Conservation (phyloP, 2,113 vertebrate genomes). For the Stegastes partitus region DNA sequence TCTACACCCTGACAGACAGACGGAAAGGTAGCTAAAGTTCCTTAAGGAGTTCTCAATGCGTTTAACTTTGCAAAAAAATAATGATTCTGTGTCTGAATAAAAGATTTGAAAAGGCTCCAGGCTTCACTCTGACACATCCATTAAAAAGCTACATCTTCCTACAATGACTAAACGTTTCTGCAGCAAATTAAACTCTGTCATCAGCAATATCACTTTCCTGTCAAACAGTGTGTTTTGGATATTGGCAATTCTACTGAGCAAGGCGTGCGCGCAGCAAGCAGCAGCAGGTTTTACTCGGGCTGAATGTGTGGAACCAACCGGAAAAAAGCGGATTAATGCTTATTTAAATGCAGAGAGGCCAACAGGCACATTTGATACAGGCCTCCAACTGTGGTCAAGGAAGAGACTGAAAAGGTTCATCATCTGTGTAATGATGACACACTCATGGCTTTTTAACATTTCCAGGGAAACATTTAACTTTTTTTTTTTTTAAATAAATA, state of each 20-base stretch:
- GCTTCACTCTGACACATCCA: constrained; percentile 42
- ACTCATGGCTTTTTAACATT: too few relatives aligned
- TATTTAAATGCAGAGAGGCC: too few relatives aligned
- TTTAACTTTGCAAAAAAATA: neutral
- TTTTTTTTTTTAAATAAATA: too few relatives aligned
- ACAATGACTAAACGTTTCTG: constrained; percentile 16
- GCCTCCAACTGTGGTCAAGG: too few relatives aligned
- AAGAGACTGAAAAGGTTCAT: too few relatives aligned
- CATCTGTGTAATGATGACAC: too few relatives aligned
- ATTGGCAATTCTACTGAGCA: too few relatives aligned
- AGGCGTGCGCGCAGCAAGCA: too few relatives aligned
- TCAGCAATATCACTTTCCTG: neutral
- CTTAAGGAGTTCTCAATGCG: too few relatives aligned
- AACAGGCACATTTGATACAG: too few relatives aligned
- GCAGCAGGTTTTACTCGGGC: too few relatives aligned
- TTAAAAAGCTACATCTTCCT: constrained; percentile 32
- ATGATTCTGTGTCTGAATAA: constrained; percentile 14
- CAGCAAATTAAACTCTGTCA: constrained; percentile 21
- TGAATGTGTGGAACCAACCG: neutral
- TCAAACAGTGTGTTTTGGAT: neutral
- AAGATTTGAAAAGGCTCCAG: neutral
- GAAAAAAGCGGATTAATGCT: neutral
- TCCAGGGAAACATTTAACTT: too few relatives aligned
- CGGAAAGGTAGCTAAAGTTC: neutral
- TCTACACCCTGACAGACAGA: neutral